These are phyloP conservation scores for Abramis brama DNA, from an alignment of 2,113 vertebrate species.

Conservation along the genomic window DNA sequence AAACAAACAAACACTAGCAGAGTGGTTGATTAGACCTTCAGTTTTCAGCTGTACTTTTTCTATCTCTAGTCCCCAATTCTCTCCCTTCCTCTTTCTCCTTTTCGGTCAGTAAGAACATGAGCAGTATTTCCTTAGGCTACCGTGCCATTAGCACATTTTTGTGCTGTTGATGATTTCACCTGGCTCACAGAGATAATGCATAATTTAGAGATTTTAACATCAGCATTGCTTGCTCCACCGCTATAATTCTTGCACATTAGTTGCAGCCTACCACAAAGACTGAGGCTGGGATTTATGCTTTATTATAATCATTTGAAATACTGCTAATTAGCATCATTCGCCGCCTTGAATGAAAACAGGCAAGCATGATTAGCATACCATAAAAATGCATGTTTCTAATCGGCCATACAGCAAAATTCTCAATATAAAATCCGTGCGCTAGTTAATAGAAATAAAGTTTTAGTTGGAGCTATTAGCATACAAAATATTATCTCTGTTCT, in stretches of 20 bases:
- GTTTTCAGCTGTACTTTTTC: not conserved
- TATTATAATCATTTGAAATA: constrained; percentile 5
- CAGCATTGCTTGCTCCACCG: not conserved
- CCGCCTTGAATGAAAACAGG: not conserved
- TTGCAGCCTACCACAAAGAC: not conserved
- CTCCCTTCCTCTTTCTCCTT: constrained; percentile 24
- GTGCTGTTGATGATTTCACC: constrained; percentile 22
- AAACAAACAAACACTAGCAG: not conserved
- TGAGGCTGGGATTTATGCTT: not conserved
- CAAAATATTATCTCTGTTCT: not conserved
- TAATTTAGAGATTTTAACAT: constrained; percentile 34
- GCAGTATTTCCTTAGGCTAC: constrained; percentile 21
- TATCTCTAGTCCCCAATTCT: constrained; percentile 26
- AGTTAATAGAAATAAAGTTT: constrained; percentile 15
- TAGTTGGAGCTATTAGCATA: not conserved
- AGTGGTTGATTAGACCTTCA: not conserved
- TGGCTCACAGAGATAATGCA: constrained; percentile 25
- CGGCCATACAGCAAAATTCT: not conserved
- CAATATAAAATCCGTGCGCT: not conserved
- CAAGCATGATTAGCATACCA: constrained; percentile 12
- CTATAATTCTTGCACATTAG: not conserved
- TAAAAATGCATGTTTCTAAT: constrained; percentile 17
- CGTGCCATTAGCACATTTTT: constrained; percentile 1
- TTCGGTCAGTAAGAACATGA: constrained; percentile 17
- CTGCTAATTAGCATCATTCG: not conserved